Base-by-base conservation (phyloP, 2,888 invertebrate species). In the Nasonia oneida region DNA sequence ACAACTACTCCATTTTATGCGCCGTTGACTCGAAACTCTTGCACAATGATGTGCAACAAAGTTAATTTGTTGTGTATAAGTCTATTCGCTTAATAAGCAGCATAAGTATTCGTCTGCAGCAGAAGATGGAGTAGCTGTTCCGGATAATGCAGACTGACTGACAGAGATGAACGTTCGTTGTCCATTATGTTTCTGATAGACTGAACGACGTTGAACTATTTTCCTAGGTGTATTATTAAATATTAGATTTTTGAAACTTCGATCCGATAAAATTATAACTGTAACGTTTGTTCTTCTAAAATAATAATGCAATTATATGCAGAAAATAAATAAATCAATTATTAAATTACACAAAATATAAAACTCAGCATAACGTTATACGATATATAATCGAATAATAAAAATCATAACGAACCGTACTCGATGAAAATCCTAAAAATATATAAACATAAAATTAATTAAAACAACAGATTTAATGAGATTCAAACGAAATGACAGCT, bases 151-250 rank as follows among this genome's bases (percentile, higher is more conserved):
- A 71, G 37, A 39, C 71, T 6, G 39, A 71, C 77, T 74, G 61
- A 39, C 39, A 61, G 23, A 77, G 57, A 77, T 61, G 39, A 61
- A 77, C 57, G 39, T 61, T n/a, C 39, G n/a, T n/a, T n/a, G 61
- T 42, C 77, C 37, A 57, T 57, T 77, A 39, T 61, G 61, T 37
- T 37, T 77, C 37, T 37, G 61, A 61, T 77, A 14, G 2, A n/a
- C n/a, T n/a, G 39, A 57, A 23, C n/a, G 64, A 64, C 5, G 64
- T 23, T 64, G 12, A 23, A 23, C n/a, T 64, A 64, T 8, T 64
- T 64, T 64, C 10, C n/a, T 12, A 64, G 12, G 12, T 64, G 3
- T 64, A 64, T 64, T 23, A 29, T 64, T 10, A 64, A 23, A 64
- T 23, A 23, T 64, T 29, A 5, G 53, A 61, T 39, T 57, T 23